Base-by-base conservation (phyloP, 2,888 invertebrate genomes). In the Tiphia femorata region DNA sequence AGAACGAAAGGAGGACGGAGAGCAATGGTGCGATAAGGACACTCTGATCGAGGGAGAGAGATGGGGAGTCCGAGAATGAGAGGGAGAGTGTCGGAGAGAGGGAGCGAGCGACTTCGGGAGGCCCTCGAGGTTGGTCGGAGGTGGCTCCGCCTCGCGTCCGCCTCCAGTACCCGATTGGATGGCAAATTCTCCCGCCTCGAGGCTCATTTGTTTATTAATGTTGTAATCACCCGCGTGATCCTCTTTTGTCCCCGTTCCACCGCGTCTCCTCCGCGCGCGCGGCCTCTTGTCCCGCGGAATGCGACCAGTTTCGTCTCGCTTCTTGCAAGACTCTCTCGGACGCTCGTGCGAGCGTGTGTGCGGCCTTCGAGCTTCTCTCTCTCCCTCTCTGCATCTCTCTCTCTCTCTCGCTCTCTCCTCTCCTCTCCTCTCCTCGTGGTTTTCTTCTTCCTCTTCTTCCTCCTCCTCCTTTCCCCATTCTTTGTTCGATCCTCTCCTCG, bases 161-260 rank as follows among this genome's bases (percentile, higher is more conserved):
- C 82, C 82, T 79, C 76, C 75, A 62, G 49, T 46, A 48, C 59
- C 66, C 70, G 62, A 83, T 83, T 82, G 82, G 82, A 70, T 73
- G 70, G 65, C 60, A 64, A 68, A 72, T 74, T 73, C 77, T 78
- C 78, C 78, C 80, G 80, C 81, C 77, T 77, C 72, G 72, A 77
- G 81, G 75, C 80, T 83, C 82, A 83, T 83, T 83, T 82, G 82
- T 82, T 83, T 83, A 82, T 82, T 82, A 82, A 82, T 82, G 82
- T 81, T 81, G 82, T 82, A 82, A 82, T 82, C 82, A 82, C 76
- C 74, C 76, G 80, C 75, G 75, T 74, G 78, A 82, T 82, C 79
- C 79, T 79, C 82, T 81, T 80, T 78, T 80, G 79, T 81, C 79
- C 78, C 76, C 72, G 75, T 72, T 72, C 64, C 37, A 16, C 49